Conservation (phyloP, 2,888 invertebrate species). For the Leucophenga maculata region DNA sequence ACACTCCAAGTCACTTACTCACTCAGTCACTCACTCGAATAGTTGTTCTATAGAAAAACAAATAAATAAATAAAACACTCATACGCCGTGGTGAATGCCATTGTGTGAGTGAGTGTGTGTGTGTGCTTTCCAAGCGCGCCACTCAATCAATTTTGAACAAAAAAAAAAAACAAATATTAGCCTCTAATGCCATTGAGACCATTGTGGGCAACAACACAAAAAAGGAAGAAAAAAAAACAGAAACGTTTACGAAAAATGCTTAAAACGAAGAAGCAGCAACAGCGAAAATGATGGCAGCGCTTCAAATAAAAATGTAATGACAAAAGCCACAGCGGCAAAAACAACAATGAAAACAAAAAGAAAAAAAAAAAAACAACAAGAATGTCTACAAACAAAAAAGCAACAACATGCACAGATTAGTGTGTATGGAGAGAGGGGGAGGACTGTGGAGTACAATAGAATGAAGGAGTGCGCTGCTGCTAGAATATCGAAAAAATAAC, state of each 20-base stretch:
- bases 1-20: slow-evolving; percentile 22
- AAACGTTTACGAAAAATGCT: slow-evolving; percentile 12
- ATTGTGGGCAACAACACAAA: slow-evolving; percentile 15
- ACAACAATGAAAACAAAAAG: slow-evolving; percentile 42
- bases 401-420: background rate
- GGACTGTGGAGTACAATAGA: slow-evolving; percentile 2
- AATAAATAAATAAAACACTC: slow-evolving; percentile 8
- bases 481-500: slow-evolving; percentile 17
- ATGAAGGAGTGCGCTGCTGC: slow-evolving; percentile 22
- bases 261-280: slow-evolving; percentile 30
- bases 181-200: slow-evolving; percentile 66
- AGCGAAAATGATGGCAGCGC: slow-evolving; percentile 50
- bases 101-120: slow-evolving; percentile 26
- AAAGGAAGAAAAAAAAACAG: slow-evolving; percentile 19
- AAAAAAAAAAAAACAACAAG: slow-evolving; percentile 27
- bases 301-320: slow-evolving; percentile 67
- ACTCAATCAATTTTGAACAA: slow-evolving; percentile 63
- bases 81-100: slow-evolving; percentile 30
- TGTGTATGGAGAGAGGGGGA: background rate
- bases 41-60: background rate
- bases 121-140: slow-evolving; percentile 57
- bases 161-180: slow-evolving; percentile 60
- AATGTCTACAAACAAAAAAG: slow-evolving; percentile 33
- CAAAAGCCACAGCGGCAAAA: slow-evolving; percentile 63
- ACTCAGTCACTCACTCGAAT: slow-evolving; percentile 19